Evolutionary conservation across 2,113 vertebrate species (phyloP).

Genomic region (Tyto alba): DNA sequence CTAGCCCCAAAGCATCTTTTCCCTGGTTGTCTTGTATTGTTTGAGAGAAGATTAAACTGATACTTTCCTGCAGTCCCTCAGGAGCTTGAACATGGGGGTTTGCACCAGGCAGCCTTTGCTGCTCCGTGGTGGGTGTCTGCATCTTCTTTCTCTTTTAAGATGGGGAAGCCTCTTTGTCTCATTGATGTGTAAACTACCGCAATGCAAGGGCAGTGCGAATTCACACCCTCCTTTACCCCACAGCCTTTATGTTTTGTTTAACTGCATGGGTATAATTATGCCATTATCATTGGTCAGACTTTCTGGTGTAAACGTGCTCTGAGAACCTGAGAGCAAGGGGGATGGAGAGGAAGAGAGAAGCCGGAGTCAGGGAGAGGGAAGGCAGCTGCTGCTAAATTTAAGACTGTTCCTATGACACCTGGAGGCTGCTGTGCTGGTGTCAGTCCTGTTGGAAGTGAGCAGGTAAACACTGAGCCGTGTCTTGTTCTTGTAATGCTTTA

Average conservation of each 20-base stretch:
- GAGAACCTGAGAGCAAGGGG: neutral
- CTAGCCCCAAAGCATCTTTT: neutral
- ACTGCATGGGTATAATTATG: neutral
- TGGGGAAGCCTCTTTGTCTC: neutral
- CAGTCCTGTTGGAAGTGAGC: neutral
- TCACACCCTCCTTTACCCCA: neutral
- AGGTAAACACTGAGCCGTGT: neutral
- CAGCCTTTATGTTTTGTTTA: neutral
- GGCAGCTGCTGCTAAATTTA: conserved; percentile 11
- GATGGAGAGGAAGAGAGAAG: neutral
- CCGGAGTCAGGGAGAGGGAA: neutral
- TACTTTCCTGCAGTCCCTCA: neutral
- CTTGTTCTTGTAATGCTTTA: neutral
- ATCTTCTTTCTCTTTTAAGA: neutral
- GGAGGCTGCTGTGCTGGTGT: conserved; percentile 12
- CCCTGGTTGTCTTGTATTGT: neutral
- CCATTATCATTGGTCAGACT: neutral
- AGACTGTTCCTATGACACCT: conserved; percentile 23
- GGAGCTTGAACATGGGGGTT: accelerated
- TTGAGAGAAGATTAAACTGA: neutral
- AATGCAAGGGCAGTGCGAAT: neutral
- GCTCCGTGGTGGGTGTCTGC: neutral
- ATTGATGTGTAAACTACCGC: neutral
- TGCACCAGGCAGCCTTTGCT: neutral
- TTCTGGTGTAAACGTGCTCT: neutral